Conservation (phyloP, 2,888 invertebrate species). For the Hyposoter dolosus region DNA sequence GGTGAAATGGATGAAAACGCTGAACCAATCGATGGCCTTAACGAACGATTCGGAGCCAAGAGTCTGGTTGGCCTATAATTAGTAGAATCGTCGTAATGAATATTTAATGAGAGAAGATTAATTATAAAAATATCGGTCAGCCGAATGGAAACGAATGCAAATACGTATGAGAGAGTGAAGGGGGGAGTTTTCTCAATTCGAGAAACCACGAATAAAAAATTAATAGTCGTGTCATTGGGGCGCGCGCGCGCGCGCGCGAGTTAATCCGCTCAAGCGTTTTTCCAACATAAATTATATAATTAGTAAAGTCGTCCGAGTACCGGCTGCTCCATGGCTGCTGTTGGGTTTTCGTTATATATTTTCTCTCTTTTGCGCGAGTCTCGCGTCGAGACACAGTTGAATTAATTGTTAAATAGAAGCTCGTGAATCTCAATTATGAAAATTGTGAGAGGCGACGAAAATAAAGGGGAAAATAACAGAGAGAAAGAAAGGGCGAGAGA, state of each 20-base stretch:
- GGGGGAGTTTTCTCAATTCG: background rate
- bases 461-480: slow-evolving; percentile 43
- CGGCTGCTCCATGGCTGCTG: slow-evolving; percentile 3
- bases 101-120: background rate
- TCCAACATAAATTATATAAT: slow-evolving; percentile 62
- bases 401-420: slow-evolving; percentile 69
- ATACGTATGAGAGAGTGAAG: background rate
- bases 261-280: slow-evolving; percentile 36
- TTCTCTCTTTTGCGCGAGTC: slow-evolving; percentile 6
- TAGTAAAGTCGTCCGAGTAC: slow-evolving; percentile 44
- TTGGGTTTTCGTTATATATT: slow-evolving; percentile 6
- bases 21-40: background rate
- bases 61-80: background rate
- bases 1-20: background rate
- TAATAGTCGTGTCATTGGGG: slow-evolving; percentile 8
- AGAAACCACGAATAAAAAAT: background rate
- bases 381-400: slow-evolving; percentile 60
- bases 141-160: background rate
- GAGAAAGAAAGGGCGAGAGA: slow-evolving; percentile 11
- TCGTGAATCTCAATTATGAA: slow-evolving; percentile 69
- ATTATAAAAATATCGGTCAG: background rate
- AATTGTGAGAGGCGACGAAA: slow-evolving; percentile 46
- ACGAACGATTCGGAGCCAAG: background rate
- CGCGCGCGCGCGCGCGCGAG: background rate
- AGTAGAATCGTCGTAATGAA: background rate